Conservation (phyloP, 1,140 invertebrate species). For the Hycleus phaleratus region DNA sequence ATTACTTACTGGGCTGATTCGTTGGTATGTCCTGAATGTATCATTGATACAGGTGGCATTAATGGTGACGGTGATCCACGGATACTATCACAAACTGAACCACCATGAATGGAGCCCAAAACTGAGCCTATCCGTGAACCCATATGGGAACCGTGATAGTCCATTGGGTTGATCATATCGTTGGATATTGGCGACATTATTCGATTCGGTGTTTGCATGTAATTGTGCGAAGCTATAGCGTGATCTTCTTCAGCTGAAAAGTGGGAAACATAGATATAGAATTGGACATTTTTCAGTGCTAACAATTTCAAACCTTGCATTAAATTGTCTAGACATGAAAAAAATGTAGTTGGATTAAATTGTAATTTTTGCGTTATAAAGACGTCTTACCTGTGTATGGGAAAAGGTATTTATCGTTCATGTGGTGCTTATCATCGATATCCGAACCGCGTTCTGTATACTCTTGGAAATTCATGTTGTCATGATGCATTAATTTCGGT, state of each 20-base stretch:
- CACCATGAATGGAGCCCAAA: constrained; percentile 43
- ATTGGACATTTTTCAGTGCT: not conserved
- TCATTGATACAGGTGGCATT: constrained; percentile 38
- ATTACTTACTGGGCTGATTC: constrained; percentile 38
- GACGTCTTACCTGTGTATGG: constrained; percentile 56
- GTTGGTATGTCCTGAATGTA: constrained; percentile 33
- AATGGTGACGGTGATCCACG: constrained; percentile 37
- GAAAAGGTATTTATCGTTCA: constrained; percentile 69
- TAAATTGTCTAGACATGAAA: constrained; percentile 26
- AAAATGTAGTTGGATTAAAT: not conserved
- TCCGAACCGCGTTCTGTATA: constrained; percentile 58
- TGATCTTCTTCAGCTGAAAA: constrained; percentile 53
- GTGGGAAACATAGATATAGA: not conserved
- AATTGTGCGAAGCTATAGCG: constrained; percentile 33
- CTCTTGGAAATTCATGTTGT: constrained; percentile 51
- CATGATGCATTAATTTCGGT: constrained; percentile 49
- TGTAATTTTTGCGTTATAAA: constrained; percentile 23
- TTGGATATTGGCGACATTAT: constrained; percentile 38
- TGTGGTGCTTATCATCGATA: constrained; percentile 61
- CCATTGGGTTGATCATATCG: constrained; percentile 39
- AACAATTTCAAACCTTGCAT: constrained; percentile 17
- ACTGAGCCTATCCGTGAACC: constrained; percentile 41
- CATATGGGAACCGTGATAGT: constrained; percentile 37
- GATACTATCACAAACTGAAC: constrained; percentile 35
- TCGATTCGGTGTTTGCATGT: constrained; percentile 30